These are phyloP conservation scores for Adineta ricciae DNA, from an alignment of 2,888 invertebrate species.

Conservation along the genomic window DNA sequence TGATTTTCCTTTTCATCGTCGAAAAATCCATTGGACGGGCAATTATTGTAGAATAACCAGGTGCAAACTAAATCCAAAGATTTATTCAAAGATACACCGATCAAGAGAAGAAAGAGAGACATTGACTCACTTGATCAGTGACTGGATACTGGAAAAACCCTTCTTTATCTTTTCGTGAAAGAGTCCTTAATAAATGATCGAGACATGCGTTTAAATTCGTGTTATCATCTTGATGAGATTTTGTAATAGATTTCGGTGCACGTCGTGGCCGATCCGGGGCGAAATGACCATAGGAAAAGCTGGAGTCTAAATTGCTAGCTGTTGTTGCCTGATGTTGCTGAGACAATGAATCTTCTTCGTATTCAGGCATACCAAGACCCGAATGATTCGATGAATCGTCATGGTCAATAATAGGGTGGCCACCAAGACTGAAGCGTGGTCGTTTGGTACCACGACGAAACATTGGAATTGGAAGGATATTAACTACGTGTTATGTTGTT, in stretches of 20 bases:
- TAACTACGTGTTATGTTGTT: not conserved
- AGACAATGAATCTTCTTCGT: not conserved
- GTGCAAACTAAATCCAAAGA: constrained; percentile 15
- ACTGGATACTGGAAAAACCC: constrained; percentile 29
- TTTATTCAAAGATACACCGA: no score
- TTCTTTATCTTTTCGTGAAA: constrained; percentile 32
- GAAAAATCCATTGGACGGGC: constrained; percentile 31
- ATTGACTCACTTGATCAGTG: constrained; percentile 22
- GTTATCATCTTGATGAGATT: not conserved
- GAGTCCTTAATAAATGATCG: constrained; percentile 24
- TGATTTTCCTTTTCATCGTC: constrained; percentile 32
- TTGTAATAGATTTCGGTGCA: not conserved
- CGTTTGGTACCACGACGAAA: not conserved
- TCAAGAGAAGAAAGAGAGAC: no score
- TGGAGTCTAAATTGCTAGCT: not conserved
- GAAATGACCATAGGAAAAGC: not conserved
- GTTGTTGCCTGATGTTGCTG: not conserved
- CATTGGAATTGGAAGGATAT: not conserved
- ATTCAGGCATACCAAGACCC: not conserved
- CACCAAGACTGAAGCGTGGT: not conserved
- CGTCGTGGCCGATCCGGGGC: not conserved
- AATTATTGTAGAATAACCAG: constrained; percentile 29
- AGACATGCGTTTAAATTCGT: constrained; percentile 25
- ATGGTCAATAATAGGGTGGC: not conserved
- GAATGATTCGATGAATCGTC: constrained; percentile 12